Percentiles rank a stretch among this genome's conserved stretches.
These are phyloP conservation scores for Sarcophaga bullata DNA, from an alignment of 1,140 invertebrate species.

Conservation along the genomic window DNA sequence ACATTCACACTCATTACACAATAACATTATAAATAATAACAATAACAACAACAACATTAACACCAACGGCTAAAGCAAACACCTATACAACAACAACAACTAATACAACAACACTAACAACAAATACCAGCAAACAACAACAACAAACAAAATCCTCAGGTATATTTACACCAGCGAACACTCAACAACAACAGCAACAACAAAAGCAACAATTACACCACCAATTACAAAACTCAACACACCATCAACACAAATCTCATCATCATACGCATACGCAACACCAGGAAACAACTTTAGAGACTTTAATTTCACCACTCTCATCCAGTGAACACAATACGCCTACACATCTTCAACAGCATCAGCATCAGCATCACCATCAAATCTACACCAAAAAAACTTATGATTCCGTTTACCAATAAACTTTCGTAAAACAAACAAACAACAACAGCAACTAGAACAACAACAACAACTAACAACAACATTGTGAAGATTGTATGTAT, in stretches of 20 bases:
- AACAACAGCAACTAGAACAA: constrained; percentile 42
- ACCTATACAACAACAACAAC: constrained; percentile 43
- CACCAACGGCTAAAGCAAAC: constrained; percentile 7
- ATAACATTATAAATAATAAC: constrained; percentile 49
- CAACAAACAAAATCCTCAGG: constrained; percentile 49
- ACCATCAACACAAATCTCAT: constrained; percentile 47
- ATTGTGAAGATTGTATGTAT: background rate
- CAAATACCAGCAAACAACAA: constrained; percentile 44
- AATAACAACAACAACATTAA: constrained; percentile 38
- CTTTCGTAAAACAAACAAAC: constrained; percentile 13
- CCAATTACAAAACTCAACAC: constrained; percentile 48
- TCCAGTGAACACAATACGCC: constrained; percentile 44
- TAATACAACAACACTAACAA: constrained; percentile 51
- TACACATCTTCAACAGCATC: constrained; percentile 45
- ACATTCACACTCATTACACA: constrained; percentile 47
- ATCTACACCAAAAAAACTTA: constrained; percentile 62
- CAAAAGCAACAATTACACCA: constrained; percentile 41
- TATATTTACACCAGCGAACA: constrained; percentile 40
- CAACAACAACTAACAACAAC: constrained; percentile 42
- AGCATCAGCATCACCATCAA: too few species aligned
- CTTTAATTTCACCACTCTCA: constrained; percentile 48
- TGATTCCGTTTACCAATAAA: constrained; percentile 65
- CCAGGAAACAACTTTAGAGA: constrained; percentile 46
- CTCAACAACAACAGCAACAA: constrained; percentile 37
- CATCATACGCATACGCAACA: constrained; percentile 47